These are phyloP conservation scores for Oreocharis arfaki DNA, from an alignment of 2,113 vertebrate species.

Conservation along the genomic window DNA sequence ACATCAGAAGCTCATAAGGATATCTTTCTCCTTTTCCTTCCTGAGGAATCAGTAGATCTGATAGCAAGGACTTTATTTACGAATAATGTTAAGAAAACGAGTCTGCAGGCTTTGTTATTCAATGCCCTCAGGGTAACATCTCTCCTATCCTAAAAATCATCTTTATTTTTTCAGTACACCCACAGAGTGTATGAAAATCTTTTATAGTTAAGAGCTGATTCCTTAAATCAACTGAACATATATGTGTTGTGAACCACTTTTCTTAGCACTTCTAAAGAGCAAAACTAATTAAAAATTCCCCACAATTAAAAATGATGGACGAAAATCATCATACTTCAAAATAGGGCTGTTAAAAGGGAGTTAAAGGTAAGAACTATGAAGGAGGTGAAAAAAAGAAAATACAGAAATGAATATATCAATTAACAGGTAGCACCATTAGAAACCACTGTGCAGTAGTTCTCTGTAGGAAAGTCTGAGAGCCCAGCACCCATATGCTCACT, in stretches of 20 bases:
- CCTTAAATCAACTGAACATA: background rate
- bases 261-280: background rate
- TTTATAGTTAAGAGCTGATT: background rate
- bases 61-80: background rate
- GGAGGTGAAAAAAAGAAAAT: fast-evolving
- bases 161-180: background rate
- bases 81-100: background rate
- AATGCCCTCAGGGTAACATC: background rate
- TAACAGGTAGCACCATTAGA: background rate
- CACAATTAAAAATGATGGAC: background rate
- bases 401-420: background rate
- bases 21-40: background rate
- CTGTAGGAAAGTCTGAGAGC: background rate
- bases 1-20: background rate
- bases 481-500: background rate
- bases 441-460: background rate
- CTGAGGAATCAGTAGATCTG: background rate
- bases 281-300: background rate
- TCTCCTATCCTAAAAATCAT: background rate
- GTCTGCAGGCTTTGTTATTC: background rate
- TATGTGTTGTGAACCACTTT: background rate
- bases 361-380: background rate
- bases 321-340: background rate
- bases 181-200: background rate
- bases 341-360: background rate